Percentiles rank a stretch among this genome's conserved stretches.
Evolutionary conservation across 2,113 vertebrate species (phyloP).

Genomic region (Eulemur rufifrons): DNA sequence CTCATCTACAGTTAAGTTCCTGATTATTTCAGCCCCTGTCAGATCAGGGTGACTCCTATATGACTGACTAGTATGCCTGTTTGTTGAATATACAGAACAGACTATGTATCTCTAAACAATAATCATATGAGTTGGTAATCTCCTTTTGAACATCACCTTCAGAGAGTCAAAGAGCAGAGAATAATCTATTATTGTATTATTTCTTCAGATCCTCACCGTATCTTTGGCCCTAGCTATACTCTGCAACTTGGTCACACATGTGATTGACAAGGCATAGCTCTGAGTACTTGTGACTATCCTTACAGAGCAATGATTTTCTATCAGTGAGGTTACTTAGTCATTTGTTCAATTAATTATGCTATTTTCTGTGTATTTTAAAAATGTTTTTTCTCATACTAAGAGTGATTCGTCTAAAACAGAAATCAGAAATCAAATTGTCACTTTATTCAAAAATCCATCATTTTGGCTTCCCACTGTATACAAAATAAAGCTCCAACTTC

Average conservation of each 20-base stretch:
- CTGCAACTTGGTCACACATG: not conserved
- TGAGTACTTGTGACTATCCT: not conserved
- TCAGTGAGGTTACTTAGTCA: not conserved
- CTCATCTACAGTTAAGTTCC: not conserved
- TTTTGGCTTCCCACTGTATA: not conserved
- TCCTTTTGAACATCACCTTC: slow-evolving; percentile 30
- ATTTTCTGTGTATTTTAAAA: not conserved
- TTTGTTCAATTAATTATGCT: not conserved
- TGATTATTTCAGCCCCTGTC: not conserved
- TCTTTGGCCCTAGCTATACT: not conserved
- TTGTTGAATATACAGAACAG: not conserved
- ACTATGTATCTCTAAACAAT: not conserved
- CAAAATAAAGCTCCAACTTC: not conserved
- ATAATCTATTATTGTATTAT: not conserved
- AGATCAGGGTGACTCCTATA: not conserved
- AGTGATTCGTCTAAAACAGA: not conserved
- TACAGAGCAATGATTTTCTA: not conserved
- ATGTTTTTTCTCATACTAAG: not conserved
- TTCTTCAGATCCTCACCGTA: not conserved
- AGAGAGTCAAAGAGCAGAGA: not conserved
- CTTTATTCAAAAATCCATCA: not conserved
- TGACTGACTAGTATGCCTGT: not conserved
- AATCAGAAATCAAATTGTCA: not conserved
- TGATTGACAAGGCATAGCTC: not conserved
- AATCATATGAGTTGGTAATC: not conserved